Conservation (phyloP, 2,888 invertebrate species). For the Nephrocerus scutellatus region DNA sequence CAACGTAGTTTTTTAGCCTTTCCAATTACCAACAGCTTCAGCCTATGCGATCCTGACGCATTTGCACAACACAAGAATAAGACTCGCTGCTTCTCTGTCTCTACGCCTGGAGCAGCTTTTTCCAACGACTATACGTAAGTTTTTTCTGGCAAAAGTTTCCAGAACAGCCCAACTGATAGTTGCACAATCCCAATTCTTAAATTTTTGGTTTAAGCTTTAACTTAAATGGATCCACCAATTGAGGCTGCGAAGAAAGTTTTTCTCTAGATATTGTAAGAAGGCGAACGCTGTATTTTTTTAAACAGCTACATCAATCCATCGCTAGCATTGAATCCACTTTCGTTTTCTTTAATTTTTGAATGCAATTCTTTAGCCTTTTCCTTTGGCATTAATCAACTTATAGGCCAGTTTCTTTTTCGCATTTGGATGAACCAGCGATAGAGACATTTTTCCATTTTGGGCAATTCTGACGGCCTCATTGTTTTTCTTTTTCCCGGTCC, state of each 20-base stretch:
- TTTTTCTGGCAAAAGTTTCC: no score
- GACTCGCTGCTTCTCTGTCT: no score
- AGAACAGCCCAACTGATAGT: background rate
- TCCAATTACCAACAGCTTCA: slow-evolving; percentile 14
- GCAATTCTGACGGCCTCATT: no score
- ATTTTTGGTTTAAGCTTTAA: background rate
- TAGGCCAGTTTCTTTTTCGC: slow-evolving; percentile 8
- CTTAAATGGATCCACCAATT: background rate
- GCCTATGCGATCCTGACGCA: slow-evolving; percentile 11
- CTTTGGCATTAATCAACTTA: slow-evolving; percentile 12
- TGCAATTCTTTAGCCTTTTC: slow-evolving; percentile 12
- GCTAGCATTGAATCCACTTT: slow-evolving; percentile 8
- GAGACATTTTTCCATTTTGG: slow-evolving; percentile 3
- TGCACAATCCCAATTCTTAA: background rate
- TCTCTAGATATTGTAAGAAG: background rate
- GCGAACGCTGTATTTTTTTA: slow-evolving; percentile 9
- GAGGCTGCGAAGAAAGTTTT: background rate
- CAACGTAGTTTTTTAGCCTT: slow-evolving; percentile 13
- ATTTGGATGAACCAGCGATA: slow-evolving; percentile 5
- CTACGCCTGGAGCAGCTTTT: slow-evolving; percentile 1
- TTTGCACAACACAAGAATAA: slow-evolving; percentile 13
- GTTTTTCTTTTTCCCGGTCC: no score
- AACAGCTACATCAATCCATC: slow-evolving; percentile 12
- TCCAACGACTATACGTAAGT: background rate
- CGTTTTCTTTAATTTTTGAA: slow-evolving; percentile 9